Percentiles rank a stretch among this genome's conserved stretches.
phyloP scores from a whole-genome alignment of 2,797 vertebrate genomes.

The Falco rusticolus region DNA sequence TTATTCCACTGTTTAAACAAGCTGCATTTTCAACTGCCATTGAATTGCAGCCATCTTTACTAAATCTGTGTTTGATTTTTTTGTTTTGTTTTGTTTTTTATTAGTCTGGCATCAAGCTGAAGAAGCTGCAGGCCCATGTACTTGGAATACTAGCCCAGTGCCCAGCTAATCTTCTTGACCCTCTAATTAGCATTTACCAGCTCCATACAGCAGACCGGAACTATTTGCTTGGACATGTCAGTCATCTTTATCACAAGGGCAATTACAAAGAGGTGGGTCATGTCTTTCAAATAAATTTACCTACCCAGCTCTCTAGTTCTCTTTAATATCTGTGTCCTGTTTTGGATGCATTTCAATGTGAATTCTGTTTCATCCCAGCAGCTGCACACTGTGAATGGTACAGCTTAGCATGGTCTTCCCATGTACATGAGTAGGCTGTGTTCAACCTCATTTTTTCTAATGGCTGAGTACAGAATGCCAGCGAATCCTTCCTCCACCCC shows the following conservation, averaged over 20 bases:
- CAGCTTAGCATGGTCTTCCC: background rate
- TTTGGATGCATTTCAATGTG: constrained; percentile 49
- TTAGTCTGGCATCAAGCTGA: constrained; percentile 39
- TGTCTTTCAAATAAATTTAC: constrained; percentile 46
- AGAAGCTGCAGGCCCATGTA: constrained; percentile 50
- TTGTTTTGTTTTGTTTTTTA: background rate
- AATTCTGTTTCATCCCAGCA: background rate
- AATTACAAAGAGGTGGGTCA: constrained; percentile 74
- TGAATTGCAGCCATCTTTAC: constrained; percentile 18
- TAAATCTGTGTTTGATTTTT: background rate
- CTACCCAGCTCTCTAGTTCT: background rate
- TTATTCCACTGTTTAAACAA: constrained; percentile 20
- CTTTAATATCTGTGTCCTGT: constrained; percentile 12
- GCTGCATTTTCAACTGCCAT: background rate
- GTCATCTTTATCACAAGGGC: constrained; percentile 52
- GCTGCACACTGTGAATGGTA: constrained; percentile 22
- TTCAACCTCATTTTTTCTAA: background rate
- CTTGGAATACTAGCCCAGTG: constrained; percentile 45
- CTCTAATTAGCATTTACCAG: constrained; percentile 70
- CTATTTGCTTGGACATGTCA: constrained; percentile 49
- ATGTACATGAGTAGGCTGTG: background rate
- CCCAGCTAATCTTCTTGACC: constrained; percentile 58
- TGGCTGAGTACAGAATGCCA: background rate
- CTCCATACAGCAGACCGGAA: constrained; percentile 56
- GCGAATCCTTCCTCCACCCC: background rate